Conservation (phyloP, 2,113 vertebrate genomes). For the Pandion haliaetus region DNA sequence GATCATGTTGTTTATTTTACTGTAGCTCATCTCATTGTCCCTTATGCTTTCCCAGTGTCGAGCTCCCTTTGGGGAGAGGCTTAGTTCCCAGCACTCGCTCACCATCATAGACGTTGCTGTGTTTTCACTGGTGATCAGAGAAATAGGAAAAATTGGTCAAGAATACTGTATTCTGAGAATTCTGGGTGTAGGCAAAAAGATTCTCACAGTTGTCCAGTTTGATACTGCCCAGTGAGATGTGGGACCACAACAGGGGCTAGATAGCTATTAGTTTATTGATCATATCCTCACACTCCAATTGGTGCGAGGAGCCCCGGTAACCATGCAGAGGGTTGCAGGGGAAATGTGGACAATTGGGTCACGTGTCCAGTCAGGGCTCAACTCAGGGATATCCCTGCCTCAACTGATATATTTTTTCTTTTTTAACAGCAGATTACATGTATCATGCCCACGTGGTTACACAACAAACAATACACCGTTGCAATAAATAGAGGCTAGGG, state of each 20-base stretch:
- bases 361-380: background rate
- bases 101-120: background rate
- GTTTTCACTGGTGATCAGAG: background rate
- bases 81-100: background rate
- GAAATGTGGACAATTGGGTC: fast-evolving
- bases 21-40: background rate
- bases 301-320: background rate
- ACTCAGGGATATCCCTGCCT: background rate
- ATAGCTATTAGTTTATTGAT: background rate
- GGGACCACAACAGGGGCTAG: background rate
- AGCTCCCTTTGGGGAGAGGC: background rate
- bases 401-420: background rate
- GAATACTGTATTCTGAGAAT: background rate
- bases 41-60: background rate
- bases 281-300: background rate
- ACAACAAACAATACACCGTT: background rate
- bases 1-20: background rate
- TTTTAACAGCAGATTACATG: background rate
- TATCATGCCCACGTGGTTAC: background rate
- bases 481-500: background rate
- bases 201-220: background rate
- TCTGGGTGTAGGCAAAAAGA: background rate
- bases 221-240: background rate
- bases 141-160: background rate
- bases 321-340: background rate